phyloP scores from a whole-genome alignment of 2,113 vertebrate species.

The Coracopsis vasa region DNA sequence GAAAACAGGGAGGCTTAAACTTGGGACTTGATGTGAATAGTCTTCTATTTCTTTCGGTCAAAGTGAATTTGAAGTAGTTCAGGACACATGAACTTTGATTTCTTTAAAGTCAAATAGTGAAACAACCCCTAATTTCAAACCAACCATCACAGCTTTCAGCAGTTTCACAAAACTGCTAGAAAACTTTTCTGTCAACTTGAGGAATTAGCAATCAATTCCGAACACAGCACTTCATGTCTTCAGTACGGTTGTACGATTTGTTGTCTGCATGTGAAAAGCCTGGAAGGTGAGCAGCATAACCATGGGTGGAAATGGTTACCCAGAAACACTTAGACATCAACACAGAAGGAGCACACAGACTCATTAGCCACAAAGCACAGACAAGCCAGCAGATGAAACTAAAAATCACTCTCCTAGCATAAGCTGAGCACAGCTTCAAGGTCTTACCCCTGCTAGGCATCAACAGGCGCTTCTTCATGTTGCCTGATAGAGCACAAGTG shows the following conservation, averaged over 20 bases:
- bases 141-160: not conserved
- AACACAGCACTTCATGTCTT: not conserved
- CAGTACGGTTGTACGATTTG: not conserved
- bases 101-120: not conserved
- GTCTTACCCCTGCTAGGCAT: constrained; percentile 87
- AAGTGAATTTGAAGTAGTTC: not conserved
- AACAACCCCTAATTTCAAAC: not conserved
- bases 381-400: constrained; percentile 69
- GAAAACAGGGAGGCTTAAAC: not conserved
- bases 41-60: not conserved
- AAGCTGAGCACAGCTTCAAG: constrained; percentile 58
- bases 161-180: constrained; percentile 3
- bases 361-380: constrained; percentile 65
- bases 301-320: constrained; percentile 27
- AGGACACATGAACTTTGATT: not conserved
- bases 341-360: constrained; percentile 63
- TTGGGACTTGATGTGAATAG: not conserved
- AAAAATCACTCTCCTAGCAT: constrained; percentile 63
- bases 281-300: constrained; percentile 50
- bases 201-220: not conserved
- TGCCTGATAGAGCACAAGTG: constrained; percentile 79
- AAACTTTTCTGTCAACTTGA: not conserved
- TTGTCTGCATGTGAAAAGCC: constrained; percentile 18
- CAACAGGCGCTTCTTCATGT: constrained; percentile 85
- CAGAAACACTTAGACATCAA: constrained; percentile 59